Evolutionary conservation across 2,888 invertebrate species (phyloP).

Genomic region (Leucophenga maculata): DNA sequence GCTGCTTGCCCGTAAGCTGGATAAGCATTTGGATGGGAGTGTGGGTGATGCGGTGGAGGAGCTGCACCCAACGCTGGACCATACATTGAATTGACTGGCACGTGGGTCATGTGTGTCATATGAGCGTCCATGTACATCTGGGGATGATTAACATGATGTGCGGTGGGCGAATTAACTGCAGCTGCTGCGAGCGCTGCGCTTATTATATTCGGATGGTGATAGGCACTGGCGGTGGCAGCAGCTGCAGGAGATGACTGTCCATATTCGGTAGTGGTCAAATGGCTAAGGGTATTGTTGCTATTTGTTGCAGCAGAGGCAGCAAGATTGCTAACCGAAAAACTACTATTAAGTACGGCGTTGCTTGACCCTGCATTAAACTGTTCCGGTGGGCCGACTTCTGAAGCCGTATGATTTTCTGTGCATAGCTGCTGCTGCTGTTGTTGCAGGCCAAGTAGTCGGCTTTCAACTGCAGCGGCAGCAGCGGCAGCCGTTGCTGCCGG

Average conservation of each 20-base stretch:
- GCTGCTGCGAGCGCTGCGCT: conserved; percentile 62
- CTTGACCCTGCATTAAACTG: conserved; percentile 16
- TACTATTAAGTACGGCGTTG: conserved; percentile 59
- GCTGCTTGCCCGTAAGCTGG: conserved; percentile 50
- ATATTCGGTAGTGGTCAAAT: conserved; percentile 42
- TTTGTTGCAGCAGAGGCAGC: conserved; percentile 62
- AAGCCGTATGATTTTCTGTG: conserved; percentile 19
- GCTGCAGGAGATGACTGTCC: conserved; percentile 32
- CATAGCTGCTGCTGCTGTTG: conserved; percentile 47
- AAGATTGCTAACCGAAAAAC: conserved; percentile 73
- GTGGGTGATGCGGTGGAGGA: conserved; percentile 28
- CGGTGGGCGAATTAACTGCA: conserved; percentile 57
- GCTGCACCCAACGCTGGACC: conserved; percentile 37
- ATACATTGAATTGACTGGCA: conserved; percentile 74
- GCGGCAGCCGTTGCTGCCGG: conserved; percentile 50
- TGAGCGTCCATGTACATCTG: conserved; percentile 73
- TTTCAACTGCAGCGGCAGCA: conserved; percentile 61
- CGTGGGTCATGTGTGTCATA: conserved; percentile 62
- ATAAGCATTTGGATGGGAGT: conserved; percentile 46
- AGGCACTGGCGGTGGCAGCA: conserved; percentile 44
- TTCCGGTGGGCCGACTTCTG: conserved; percentile 32
- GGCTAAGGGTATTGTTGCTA: conserved; percentile 20
- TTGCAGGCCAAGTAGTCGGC: conserved; percentile 54
- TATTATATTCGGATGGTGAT: conserved; percentile 72
- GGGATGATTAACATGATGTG: conserved; percentile 46